Evolutionary conservation across 2,113 vertebrate species (phyloP), one percentile per base, ranked within the genome.

Genomic region (Erythrolamprus reginae): DNA sequence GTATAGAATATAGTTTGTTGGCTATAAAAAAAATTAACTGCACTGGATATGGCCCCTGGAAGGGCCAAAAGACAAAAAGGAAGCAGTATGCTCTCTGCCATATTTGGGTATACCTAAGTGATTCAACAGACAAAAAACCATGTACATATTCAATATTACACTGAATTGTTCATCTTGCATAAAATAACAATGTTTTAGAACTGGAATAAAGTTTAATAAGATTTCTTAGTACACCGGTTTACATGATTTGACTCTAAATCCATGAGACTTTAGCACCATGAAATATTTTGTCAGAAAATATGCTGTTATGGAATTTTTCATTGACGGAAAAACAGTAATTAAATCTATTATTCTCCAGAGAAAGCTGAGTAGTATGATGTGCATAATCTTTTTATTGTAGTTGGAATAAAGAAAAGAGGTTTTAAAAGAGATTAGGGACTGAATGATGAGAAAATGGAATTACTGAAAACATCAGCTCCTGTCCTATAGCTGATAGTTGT

Each of bases 371-470:
- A 88, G 92, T 84, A 93, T 90, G 83, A 93, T 95, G 92, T 93
- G 82, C 10, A 0, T 96, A 96, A 96, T 96, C 93, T 94, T 93
- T 94, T 93, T 93, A 91, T 95, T 96, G 91, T 96, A 58, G 56
- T 82, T 88, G 84, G 92, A 94, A 96, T 92, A 90, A 93, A 96
- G 93, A 95, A 96, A 95, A 93, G 93, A 48, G 58, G 92, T 89
- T 10, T 96, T 96, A 95, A 92, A 95, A 92, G 88, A 93, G 94
- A 95, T 96, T 95, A 96, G 91, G 42, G 77, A 88, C 50, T 94
- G 93, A 95, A 94, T 94, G 92, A 91, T 93, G 93, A 89, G 87
- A 92, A 94, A 96, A 89, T 93, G 92, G 92, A 95, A 92, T 93
- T 93, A 89, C 89, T 93, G 26, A 93, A 92, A 89, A 84, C 87